Percentiles rank a stretch among this genome's conserved stretches.
phyloP scores from a whole-genome alignment of 1,140 invertebrate species.

The Plectrocnemia conspersa region DNA sequence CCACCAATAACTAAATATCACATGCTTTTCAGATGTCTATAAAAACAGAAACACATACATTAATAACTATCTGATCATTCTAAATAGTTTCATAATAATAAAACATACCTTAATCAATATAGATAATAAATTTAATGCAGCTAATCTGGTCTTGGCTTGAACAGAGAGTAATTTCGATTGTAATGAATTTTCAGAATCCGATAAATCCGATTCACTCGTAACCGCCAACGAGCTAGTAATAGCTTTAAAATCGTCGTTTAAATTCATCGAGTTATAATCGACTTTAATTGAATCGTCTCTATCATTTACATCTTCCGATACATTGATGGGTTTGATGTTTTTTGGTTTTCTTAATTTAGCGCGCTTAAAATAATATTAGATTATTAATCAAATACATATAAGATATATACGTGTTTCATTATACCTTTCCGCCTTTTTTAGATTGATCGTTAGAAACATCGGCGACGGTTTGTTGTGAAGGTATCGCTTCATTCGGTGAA shows the following conservation, averaged over 20 bases:
- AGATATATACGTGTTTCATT: background rate
- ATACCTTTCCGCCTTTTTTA: slow-evolving; percentile 32
- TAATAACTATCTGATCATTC: background rate
- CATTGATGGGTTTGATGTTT: slow-evolving; percentile 43
- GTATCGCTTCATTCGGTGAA: slow-evolving; percentile 23
- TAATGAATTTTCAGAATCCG: slow-evolving; percentile 44
- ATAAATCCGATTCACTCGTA: slow-evolving; percentile 50
- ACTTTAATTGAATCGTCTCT: background rate
- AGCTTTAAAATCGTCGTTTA: slow-evolving; percentile 38
- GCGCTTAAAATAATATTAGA: background rate
- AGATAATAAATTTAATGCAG: slow-evolving; percentile 47
- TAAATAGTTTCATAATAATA: background rate
- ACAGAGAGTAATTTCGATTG: slow-evolving; percentile 45
- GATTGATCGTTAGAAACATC: slow-evolving; percentile 9
- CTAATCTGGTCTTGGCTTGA: slow-evolving; percentile 46
- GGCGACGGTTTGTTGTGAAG: slow-evolving; percentile 31
- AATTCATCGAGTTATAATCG: slow-evolving; percentile 41
- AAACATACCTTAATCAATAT: slow-evolving; percentile 45
- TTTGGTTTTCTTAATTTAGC: slow-evolving; percentile 41
- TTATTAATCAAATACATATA: background rate
- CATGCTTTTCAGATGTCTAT: slow-evolving; percentile 46
- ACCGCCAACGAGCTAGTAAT: slow-evolving; percentile 36
- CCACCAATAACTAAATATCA: slow-evolving; percentile 51
- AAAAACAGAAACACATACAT: slow-evolving; percentile 19
- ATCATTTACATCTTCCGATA: slow-evolving; percentile 28